Evolutionary conservation across 2,797 vertebrate genomes (phyloP).

Genomic region (Pteronotus mesoamericanus): DNA sequence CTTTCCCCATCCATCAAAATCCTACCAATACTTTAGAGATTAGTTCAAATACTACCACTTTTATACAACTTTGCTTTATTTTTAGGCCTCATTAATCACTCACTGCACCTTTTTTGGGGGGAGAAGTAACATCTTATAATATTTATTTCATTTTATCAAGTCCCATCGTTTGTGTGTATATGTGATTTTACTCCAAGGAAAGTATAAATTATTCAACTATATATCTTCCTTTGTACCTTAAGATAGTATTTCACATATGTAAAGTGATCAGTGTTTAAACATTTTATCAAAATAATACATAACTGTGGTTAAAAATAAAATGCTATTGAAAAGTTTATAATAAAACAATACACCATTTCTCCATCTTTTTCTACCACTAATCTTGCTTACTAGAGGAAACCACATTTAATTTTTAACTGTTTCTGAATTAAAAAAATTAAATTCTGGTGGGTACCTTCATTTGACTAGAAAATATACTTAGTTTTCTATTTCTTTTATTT

Average conservation of each 20-base stretch:
- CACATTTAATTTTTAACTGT: neutral
- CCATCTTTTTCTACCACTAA: neutral
- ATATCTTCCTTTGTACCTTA: neutral
- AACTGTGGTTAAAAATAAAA: neutral
- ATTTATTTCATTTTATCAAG: slow-evolving; percentile 26
- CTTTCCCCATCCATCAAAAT: slow-evolving; percentile 47
- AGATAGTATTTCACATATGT: neutral
- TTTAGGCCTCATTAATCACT: slow-evolving; percentile 36
- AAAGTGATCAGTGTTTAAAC: neutral
- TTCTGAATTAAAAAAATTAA: neutral
- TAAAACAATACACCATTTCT: neutral
- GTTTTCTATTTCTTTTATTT: neutral
- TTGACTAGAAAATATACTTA: neutral
- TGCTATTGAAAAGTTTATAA: neutral
- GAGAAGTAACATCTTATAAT: neutral
- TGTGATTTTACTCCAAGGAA: slow-evolving; percentile 27
- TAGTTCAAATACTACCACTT: slow-evolving; percentile 18
- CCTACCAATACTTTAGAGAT: neutral
- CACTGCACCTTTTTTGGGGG: neutral
- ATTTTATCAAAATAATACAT: neutral
- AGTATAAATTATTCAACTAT: neutral
- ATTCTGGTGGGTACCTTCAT: neutral
- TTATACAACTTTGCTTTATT: slow-evolving; percentile 8
- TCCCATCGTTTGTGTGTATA: neutral
- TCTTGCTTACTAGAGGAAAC: neutral